Base-by-base conservation (phyloP, 35 echinoderm and acorn worm genomes). In the Diadema setosum region DNA sequence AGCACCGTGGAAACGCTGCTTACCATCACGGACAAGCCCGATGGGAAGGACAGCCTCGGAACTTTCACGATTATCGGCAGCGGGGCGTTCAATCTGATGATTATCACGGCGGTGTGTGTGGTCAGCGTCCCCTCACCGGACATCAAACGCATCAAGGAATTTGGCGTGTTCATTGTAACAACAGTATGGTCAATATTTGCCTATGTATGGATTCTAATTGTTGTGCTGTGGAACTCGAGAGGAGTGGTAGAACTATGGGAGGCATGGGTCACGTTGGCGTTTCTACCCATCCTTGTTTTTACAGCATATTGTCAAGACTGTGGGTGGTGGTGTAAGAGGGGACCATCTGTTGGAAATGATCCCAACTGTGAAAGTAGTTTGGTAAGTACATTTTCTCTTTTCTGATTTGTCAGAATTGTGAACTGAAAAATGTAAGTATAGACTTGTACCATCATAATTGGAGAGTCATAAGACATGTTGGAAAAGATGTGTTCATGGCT, bases 61-160 rank as follows among this genome's bases (percentile, higher is more conserved):
- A 94, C 96, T 8, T 98, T 93, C 35, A 98, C 96, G 6, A 98
- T 98, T 56, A 94, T 98, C 12, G 96, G 96, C n/a, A 94, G 92
- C 78, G 96, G 89, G 5, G 92, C 96, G 6, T 98, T 98, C 36
- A 98, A 98, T 65, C 89, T 98, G 9, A 86, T 98, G 36, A 90
- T 98, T 31, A 98, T 98, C 11, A 98, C 96, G 1, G 92, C 96
- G 0, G 76, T 98, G n/a, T 98, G 96, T 63, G 61, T 98, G 36
- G 46, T 85, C 0, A 91, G 85, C 86, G 96, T 98, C 20, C 90
- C 93, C 45, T 98, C 96, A 1, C 90, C 85, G 4, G 67, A 92
- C 2, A 75, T 70, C 1, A 98, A 98, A 52, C 81, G 46, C 31
- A 86, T 98, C 26, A 94, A 94, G 56, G 96, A 98, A 63, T 98